These are phyloP conservation scores for Xylota sylvarum DNA, from an alignment of 2,888 invertebrate species.

Conservation along the genomic window DNA sequence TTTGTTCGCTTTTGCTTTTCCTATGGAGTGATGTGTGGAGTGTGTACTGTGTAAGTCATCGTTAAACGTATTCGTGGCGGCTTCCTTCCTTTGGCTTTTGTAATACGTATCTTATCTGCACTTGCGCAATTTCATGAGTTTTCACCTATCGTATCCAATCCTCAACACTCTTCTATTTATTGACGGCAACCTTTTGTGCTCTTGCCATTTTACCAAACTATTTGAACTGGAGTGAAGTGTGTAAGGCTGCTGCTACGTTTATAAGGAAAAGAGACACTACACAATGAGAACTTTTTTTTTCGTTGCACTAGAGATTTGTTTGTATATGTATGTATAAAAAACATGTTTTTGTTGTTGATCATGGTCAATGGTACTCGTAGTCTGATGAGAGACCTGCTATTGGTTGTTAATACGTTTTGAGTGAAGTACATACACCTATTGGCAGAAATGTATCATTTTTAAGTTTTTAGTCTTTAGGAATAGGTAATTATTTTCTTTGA, in stretches of 20 bases:
- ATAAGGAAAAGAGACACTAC: not conserved
- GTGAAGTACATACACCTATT: constrained; percentile 21
- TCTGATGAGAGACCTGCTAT: constrained; percentile 14
- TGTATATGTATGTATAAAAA: not conserved
- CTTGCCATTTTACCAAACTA: not conserved
- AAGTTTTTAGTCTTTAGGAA: not conserved
- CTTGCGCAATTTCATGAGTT: constrained; percentile 42
- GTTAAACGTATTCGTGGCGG: constrained; percentile 42
- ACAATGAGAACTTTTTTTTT: constrained; percentile 10
- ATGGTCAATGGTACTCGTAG: constrained; percentile 50
- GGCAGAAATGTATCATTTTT: not conserved
- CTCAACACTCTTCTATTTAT: not conserved
- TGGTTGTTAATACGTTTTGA: constrained; percentile 33
- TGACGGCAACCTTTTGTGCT: constrained; percentile 5
- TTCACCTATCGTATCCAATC: constrained; percentile 11
- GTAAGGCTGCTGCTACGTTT: constrained; percentile 3
- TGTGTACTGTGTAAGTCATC: constrained; percentile 19
- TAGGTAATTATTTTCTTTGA: not conserved
- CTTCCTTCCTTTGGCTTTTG: constrained; percentile 26
- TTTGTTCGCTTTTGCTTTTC: not conserved
- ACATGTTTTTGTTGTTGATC: constrained; percentile 44
- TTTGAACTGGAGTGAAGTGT: constrained; percentile 7
- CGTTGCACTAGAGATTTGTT: constrained; percentile 14
- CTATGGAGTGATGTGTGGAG: not conserved
- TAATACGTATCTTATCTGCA: constrained; percentile 36